Conservation (phyloP, 2,797 vertebrate species). For the Rhincodon typus region DNA sequence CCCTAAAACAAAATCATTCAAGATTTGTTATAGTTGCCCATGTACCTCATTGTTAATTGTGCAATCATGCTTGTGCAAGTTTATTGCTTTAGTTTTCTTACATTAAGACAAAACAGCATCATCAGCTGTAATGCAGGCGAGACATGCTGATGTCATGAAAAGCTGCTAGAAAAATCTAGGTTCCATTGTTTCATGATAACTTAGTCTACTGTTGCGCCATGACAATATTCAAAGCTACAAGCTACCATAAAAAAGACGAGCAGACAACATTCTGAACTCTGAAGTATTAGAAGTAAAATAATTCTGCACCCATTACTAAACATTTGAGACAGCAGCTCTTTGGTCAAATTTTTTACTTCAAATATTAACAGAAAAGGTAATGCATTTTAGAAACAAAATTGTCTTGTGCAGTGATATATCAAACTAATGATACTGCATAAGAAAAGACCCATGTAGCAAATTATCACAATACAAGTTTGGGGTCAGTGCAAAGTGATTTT, state of each 20-base stretch:
- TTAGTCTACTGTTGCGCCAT: neutral
- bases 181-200: neutral
- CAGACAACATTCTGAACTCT: neutral
- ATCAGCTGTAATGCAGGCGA: neutral
- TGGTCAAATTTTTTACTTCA: neutral
- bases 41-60: neutral
- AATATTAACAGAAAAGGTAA: neutral
- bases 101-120: neutral
- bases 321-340: neutral
- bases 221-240: neutral
- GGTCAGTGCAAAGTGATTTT: neutral
- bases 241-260: neutral
- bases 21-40: neutral
- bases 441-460: neutral
- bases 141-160: neutral
- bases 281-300: neutral
- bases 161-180: neutral
- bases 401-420: neutral
- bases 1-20: neutral
- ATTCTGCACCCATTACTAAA: neutral
- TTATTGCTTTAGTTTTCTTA: neutral
- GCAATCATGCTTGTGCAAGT: neutral
- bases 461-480: neutral
- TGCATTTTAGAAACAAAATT: neutral
- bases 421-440: neutral